These are phyloP conservation scores for Trichacis sp. DNA, from an alignment of 2,888 invertebrate species.

Conservation along the genomic window DNA sequence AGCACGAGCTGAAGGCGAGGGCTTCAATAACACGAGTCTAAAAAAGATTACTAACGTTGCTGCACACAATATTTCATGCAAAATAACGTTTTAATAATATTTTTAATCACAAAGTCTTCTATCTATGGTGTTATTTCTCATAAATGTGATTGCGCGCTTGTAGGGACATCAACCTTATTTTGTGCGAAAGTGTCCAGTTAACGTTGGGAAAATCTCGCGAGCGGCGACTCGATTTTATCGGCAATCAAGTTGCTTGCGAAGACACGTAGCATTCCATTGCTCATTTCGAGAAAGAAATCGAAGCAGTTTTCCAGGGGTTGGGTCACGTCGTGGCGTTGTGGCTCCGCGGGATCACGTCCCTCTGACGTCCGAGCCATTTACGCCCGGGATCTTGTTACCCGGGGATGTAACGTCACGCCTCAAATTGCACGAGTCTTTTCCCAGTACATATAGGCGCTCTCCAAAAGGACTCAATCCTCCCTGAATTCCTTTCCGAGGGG, in stretches of 20 bases:
- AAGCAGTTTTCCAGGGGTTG: conserved; percentile 29
- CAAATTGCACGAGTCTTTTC: conserved; percentile 45
- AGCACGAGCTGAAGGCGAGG: too few relatives aligned
- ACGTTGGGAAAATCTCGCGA: not conserved
- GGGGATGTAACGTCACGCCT: conserved; percentile 49
- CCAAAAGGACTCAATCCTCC: too few relatives aligned
- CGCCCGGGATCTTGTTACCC: conserved; percentile 11
- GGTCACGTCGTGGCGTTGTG: conserved; percentile 38
- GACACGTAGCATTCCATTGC: conserved; percentile 3
- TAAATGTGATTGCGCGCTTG: too few relatives aligned
- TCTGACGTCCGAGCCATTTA: conserved; percentile 40
- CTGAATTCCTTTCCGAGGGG: too few relatives aligned
- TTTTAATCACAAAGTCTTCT: too few relatives aligned
- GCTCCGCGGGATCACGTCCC: conserved; percentile 25
- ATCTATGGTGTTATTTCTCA: too few relatives aligned
- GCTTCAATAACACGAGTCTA: too few relatives aligned
- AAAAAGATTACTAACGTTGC: too few relatives aligned
- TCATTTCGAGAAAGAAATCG: conserved; percentile 33
- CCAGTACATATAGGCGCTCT: too few relatives aligned
- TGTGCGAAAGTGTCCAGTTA: not conserved
- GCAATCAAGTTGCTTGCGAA: not conserved
- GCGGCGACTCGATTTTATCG: not conserved
- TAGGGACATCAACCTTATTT: too few relatives aligned
- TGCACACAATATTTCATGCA: too few relatives aligned
- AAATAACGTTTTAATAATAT: too few relatives aligned